Percentiles rank a stretch among this genome's conserved stretches.
Conservation (phyloP, 2,113 vertebrate genomes). For the Pteropus alecto region DNA sequence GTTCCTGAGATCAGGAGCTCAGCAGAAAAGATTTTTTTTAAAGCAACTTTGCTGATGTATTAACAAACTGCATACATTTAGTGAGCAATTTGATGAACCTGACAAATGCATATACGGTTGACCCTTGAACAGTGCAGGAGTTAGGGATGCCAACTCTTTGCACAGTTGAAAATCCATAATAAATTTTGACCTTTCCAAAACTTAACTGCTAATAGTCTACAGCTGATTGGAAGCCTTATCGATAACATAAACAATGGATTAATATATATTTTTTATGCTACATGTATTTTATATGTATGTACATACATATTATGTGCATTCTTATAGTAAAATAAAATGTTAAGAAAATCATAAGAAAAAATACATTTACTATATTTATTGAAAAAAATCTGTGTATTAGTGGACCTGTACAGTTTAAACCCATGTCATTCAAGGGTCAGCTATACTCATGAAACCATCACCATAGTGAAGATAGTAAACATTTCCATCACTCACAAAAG, state of each 20-base stretch:
- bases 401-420: not conserved
- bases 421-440: not conserved
- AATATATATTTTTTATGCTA: not conserved
- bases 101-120: not conserved
- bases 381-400: not conserved
- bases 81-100: not conserved
- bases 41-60: not conserved
- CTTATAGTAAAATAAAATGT: not conserved
- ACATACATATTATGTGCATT: not conserved
- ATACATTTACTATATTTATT: not conserved
- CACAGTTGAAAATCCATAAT: not conserved
- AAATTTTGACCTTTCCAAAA: not conserved
- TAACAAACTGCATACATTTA: not conserved
- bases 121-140: not conserved
- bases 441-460: not conserved
- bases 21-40: not conserved
- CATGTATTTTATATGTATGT: no score
- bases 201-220: not conserved
- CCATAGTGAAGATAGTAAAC: not conserved
- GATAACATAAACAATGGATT: not conserved
- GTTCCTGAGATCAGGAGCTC: not conserved
- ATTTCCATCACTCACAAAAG: not conserved
- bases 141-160: not conserved
- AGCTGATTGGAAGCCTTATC: not conserved
- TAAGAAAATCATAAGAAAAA: not conserved